Percentiles rank a stretch among this genome's conserved stretches.
Conservation (phyloP, 1,140 invertebrate genomes). For the Euglossa dilemma region DNA sequence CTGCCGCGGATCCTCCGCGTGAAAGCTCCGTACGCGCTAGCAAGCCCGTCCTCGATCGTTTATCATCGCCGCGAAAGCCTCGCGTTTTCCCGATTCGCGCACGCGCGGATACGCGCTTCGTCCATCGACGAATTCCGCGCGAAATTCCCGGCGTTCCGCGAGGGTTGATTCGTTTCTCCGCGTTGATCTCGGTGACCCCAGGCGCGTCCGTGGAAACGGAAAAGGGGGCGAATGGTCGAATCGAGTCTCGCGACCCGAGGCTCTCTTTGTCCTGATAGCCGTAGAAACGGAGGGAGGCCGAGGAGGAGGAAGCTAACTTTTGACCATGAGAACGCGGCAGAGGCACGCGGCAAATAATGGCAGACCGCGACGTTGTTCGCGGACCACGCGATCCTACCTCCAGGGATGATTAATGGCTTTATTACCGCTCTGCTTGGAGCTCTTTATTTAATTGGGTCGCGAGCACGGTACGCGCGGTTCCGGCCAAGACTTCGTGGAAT, state of each 20-base stretch:
- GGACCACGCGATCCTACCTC: not conserved
- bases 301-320: slow-evolving; percentile 1
- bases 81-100: not conserved
- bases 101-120: not conserved
- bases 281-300: not conserved
- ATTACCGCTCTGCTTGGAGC: not conserved
- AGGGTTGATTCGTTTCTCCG: not conserved
- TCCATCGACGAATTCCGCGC: not conserved
- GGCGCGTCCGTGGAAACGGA: not conserved
- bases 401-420: slow-evolving; percentile 17
- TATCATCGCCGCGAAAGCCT: not conserved
- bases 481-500: not conserved
- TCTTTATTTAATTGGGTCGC: slow-evolving; percentile 28
- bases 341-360: slow-evolving; percentile 16
- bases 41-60: not conserved
- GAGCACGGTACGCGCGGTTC: not conserved
- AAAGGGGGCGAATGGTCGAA: slow-evolving; percentile 7
- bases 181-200: not conserved
- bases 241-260: slow-evolving; percentile 19
- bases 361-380: not conserved
- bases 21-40: not conserved
- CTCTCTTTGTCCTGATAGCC: slow-evolving; percentile 6
- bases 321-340: slow-evolving; percentile 2
- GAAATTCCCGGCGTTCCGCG: not conserved
- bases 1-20: not conserved